Evolutionary conservation across 2,888 invertebrate genomes (phyloP), one percentile per base, ranked within the genome.

Genomic region (Eristalis arbustorum): DNA sequence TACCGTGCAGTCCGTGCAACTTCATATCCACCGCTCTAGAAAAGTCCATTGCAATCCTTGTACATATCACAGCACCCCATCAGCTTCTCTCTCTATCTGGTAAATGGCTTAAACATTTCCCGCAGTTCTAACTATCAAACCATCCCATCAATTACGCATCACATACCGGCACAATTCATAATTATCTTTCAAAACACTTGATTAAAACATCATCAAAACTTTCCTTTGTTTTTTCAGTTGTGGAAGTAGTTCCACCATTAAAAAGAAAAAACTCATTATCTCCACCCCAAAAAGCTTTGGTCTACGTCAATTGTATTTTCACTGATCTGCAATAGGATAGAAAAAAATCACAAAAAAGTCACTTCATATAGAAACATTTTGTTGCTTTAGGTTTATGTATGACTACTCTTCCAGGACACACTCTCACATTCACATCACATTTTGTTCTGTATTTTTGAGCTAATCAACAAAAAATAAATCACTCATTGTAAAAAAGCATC

Each of bases 141-240:
- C 37, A 31, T 10, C 13, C 13, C 37, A 37, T 34, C 42, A 14
- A 82, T 25, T 25, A 31, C n/a, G 11, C 40, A 59, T 37, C 57
- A 57, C 56, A 37, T 62, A 73, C 63, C 31, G 63, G 59, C 37
- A 62, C 37, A 13, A 31, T 31, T 31, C 37, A 34, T 18, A 25
- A 57, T 56, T 49, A 18, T 34, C 22, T 25, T 66, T 14, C 18
- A 25, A 56, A 66, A 37, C 11, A 37, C 31, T 37, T 13, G 37
- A 49, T 18, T 18, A 18, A 49, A n/a, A 42, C 14, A n/a, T 69
- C 23, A 71, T n/a, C 3, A 34, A 68, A 71, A 64, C 59, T 75
- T 76, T 77, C 62, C 34, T 87, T 82, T 82, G 82, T 72, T 87
- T 14, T 42, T 87, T 87, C 85, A 87, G 85, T 87, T 34, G 82